phyloP scores from a whole-genome alignment of 1,140 invertebrate genomes.

The Forficula auricularia region DNA sequence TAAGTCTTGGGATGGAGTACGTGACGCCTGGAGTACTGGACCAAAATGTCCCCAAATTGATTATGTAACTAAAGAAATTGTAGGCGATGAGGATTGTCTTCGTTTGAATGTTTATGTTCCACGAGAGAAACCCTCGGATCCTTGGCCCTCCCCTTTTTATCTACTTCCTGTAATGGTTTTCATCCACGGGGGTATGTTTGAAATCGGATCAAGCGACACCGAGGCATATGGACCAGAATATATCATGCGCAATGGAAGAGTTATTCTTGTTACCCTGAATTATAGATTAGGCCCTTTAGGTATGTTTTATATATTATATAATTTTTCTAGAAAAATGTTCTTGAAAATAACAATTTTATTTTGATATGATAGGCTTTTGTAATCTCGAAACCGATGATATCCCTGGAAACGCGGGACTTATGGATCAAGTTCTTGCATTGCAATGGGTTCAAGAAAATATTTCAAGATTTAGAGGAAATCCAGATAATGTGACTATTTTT shows the following conservation, averaged over 20 bases:
- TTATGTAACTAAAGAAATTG: too few species aligned
- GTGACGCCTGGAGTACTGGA: too few species aligned
- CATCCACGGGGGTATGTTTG: slow-evolving; percentile 51
- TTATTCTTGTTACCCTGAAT: slow-evolving; percentile 48
- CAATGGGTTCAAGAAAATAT: slow-evolving; percentile 4
- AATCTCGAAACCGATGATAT: not conserved
- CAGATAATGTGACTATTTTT: slow-evolving; percentile 4
- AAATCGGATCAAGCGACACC: slow-evolving; percentile 32
- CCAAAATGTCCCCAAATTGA: too few species aligned
- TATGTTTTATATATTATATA: slow-evolving; percentile 19
- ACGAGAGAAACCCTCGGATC: too few species aligned
- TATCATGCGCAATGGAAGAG: slow-evolving; percentile 34
- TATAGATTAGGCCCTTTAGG: slow-evolving; percentile 46
- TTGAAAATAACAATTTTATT: too few species aligned
- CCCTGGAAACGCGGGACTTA: slow-evolving; percentile 4
- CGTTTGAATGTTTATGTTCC: too few species aligned
- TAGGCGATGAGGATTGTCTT: too few species aligned
- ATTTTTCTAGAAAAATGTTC: too few species aligned
- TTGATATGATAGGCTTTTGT: not conserved
- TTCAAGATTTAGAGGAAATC: slow-evolving; percentile 1
- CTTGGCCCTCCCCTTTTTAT: too few species aligned
- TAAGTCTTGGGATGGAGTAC: too few species aligned
- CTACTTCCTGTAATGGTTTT: slow-evolving; percentile 43
- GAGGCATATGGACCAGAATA: slow-evolving; percentile 33
- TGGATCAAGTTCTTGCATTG: slow-evolving; percentile 3